These are phyloP conservation scores for Stichopus chloronotus DNA, from an alignment of 35 echinoderm and acorn worm genomes.

Conservation along the genomic window DNA sequence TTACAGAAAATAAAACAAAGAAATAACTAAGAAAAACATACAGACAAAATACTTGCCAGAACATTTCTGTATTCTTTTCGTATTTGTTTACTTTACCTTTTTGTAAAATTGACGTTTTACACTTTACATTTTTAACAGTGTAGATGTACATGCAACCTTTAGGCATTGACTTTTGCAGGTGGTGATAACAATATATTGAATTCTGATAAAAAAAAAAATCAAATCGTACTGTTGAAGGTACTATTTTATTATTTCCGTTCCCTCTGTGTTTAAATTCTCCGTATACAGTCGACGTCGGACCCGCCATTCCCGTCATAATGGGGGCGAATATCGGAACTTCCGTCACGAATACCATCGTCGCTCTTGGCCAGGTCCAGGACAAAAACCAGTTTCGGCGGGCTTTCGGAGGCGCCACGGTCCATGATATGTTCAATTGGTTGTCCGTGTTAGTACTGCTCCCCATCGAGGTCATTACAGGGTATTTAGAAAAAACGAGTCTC, in stretches of 20 bases:
- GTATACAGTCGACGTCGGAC: slow-evolving; percentile 57
- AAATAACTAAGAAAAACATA: too few relatives aligned
- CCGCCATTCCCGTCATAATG: slow-evolving; percentile 85
- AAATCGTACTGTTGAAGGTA: too few relatives aligned
- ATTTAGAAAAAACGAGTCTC: slow-evolving; percentile 21
- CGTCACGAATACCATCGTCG: slow-evolving; percentile 88
- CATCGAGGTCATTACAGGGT: slow-evolving; percentile 61
- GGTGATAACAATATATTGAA: too few relatives aligned
- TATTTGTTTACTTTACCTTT: too few relatives aligned
- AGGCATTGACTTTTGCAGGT: too few relatives aligned
- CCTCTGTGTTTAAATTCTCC: neutral
- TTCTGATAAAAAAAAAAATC: too few relatives aligned
- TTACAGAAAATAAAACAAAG: too few relatives aligned
- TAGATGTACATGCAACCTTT: too few relatives aligned
- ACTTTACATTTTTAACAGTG: too few relatives aligned
- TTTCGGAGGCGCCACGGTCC: slow-evolving; percentile 88
- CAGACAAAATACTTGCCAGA: too few relatives aligned
- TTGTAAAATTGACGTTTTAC: too few relatives aligned
- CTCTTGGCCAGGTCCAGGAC: slow-evolving; percentile 71
- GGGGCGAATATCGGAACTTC: slow-evolving; percentile 91
- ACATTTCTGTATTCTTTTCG: too few relatives aligned
- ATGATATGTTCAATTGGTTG: slow-evolving; percentile 95
- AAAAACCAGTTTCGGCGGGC: slow-evolving; percentile 84
- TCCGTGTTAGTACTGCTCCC: slow-evolving; percentile 77
- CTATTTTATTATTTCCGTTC: neutral